Evolutionary conservation across 1,140 invertebrate genomes (phyloP), one percentile per base, ranked within the genome.

Genomic region (Dryas iulia): DNA sequence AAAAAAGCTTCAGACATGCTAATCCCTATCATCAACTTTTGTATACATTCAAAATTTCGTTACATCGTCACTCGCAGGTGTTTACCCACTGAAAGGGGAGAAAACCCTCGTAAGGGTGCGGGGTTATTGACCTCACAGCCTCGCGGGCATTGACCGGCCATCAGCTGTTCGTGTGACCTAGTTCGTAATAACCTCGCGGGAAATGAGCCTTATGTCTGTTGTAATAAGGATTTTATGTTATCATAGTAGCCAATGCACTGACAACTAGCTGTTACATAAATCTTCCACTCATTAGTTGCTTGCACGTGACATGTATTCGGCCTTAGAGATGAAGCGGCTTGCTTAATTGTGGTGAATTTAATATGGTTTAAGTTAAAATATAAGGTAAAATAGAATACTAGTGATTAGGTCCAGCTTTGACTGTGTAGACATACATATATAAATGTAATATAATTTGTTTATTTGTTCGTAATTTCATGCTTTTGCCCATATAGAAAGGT

Each of bases 211-310:
- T 47, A 47, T 47, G 18, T 0, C 8, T 7, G 1, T 47, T 0
- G 21, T 1, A 18, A 47, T 47, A 47, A 47, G 39, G 8, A 6
- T 6, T n/a, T 39, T 39, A 39, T 39, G 14, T 47, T 21, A 47
- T 47, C 39, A n/a, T n/a, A 21, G 39, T 47, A 18, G 8, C 39
- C 6, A 47, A 47, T 47, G 39, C 39, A 47, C 39, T 47, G 39
- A 39, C 35, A 39, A n/a, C n/a, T n/a, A 47, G 39, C 39, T 47
- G 39, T 47, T 47, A 47, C 39, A 47, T 47, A 47, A 47, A 47
- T 47, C 39, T 47, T 47, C 39, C 39, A 47, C 39, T 47, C 39
- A 47, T 47, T 47, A 47, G 39, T 47, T 47, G 18, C 7, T 47
- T 47, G 39, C 39, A 47, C 39, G 39, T 47, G 39, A 47, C 39